Evolutionary conservation across 2,888 invertebrate species (phyloP).

Genomic region (Eupeodes luniger): DNA sequence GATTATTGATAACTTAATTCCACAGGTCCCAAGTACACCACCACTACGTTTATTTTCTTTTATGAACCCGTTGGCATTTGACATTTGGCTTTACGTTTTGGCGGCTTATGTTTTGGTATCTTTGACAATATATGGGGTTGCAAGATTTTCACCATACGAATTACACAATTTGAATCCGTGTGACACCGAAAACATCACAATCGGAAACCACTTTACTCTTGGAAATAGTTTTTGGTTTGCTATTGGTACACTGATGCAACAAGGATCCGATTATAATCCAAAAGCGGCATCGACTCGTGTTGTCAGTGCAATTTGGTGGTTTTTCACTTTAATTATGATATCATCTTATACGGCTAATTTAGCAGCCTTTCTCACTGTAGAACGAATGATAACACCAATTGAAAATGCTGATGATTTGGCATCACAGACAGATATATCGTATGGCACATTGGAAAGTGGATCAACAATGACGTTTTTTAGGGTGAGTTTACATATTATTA

Average conservation of each 20-base stretch:
- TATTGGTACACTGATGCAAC: slow-evolving; percentile 95
- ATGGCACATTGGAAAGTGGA: slow-evolving; percentile 93
- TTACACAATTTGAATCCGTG: slow-evolving; percentile 91
- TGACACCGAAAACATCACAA: slow-evolving; percentile 86
- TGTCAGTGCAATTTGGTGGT: slow-evolving; percentile 96
- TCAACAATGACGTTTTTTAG: slow-evolving; percentile 95
- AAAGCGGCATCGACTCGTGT: slow-evolving; percentile 88
- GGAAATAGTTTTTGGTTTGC: slow-evolving; percentile 95
- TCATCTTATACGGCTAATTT: slow-evolving; percentile 96
- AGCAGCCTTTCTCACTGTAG: slow-evolving; percentile 95
- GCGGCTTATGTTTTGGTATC: slow-evolving; percentile 92
- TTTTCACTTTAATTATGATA: slow-evolving; percentile 95
- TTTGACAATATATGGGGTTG: slow-evolving; percentile 91
- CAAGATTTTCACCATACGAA: slow-evolving; percentile 92
- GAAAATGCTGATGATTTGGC: slow-evolving; percentile 94
- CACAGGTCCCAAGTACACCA: slow-evolving; percentile 88
- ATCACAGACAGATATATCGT: slow-evolving; percentile 92
- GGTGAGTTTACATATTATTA: slow-evolving; percentile 84
- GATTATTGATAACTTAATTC: not conserved
- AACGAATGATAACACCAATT: slow-evolving; percentile 94
- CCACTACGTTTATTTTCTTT: slow-evolving; percentile 92
- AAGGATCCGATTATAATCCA: slow-evolving; percentile 92
- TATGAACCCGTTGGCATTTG: slow-evolving; percentile 93
- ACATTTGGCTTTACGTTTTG: slow-evolving; percentile 94
- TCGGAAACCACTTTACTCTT: slow-evolving; percentile 92